These are phyloP conservation scores for Daubentonia madagascariensis DNA, from an alignment of 2,113 vertebrate species.

Conservation along the genomic window DNA sequence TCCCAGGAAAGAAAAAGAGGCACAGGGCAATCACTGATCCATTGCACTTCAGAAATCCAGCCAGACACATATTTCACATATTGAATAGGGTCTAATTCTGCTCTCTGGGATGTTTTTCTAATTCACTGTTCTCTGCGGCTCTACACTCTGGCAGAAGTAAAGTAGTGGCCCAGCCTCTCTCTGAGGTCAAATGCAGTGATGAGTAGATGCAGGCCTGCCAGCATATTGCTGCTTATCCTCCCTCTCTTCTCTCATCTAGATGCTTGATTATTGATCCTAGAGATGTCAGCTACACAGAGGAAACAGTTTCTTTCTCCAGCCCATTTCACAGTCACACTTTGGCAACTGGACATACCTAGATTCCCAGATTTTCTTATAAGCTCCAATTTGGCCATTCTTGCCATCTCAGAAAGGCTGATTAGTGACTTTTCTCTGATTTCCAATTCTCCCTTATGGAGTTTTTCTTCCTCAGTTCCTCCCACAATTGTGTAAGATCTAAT, in stretches of 20 bases:
- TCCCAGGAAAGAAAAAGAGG: neutral
- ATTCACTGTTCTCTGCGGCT: neutral
- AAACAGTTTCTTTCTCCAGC: neutral
- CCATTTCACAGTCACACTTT: neutral
- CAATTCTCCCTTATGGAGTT: neutral
- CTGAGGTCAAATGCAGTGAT: neutral
- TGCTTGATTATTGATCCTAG: neutral
- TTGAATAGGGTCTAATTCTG: neutral
- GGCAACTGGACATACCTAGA: neutral
- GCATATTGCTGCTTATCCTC: neutral
- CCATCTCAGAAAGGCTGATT: neutral
- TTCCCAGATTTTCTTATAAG: neutral
- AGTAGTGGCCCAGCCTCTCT: neutral
- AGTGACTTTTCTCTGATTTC: neutral
- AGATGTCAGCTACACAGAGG: neutral
- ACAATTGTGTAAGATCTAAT: neutral
- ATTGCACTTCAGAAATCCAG: neutral
- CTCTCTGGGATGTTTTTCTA: neutral
- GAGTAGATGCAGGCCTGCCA: neutral
- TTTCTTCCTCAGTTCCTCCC: neutral
- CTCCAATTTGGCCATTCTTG: neutral
- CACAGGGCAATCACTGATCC: neutral
- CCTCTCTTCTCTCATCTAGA: too few species aligned
- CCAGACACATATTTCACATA: fast-evolving
- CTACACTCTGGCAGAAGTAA: neutral